Conservation (phyloP, 2,797 vertebrate genomes). For the Tachyglossus aculeatus region DNA sequence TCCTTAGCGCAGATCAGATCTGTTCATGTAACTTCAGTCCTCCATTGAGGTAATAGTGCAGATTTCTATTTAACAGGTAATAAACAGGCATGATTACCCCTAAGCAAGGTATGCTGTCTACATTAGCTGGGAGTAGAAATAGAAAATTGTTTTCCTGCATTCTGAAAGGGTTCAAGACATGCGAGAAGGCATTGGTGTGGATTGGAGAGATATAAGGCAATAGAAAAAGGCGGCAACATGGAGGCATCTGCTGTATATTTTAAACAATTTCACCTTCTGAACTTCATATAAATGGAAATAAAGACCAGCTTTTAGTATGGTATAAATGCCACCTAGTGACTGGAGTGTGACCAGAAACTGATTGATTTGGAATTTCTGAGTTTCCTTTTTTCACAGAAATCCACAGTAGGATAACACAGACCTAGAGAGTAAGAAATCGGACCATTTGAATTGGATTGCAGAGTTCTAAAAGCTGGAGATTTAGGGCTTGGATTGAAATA, state of each 20-base stretch:
- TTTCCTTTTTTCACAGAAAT: no score
- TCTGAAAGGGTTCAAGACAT: background rate
- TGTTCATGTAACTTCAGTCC: conserved; percentile 26
- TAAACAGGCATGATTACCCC: conserved; percentile 47
- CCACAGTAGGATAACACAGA: background rate
- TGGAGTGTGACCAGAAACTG: background rate
- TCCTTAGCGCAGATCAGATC: background rate
- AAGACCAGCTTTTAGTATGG: background rate
- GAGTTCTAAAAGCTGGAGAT: background rate
- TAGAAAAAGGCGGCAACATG: background rate
- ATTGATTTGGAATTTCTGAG: background rate
- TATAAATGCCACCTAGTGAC: background rate
- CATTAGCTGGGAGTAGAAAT: background rate
- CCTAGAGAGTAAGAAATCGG: no score
- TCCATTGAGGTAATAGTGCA: conserved; percentile 3
- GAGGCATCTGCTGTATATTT: no score
- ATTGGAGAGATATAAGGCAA: background rate
- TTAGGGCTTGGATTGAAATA: background rate
- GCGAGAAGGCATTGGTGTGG: background rate
- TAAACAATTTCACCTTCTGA: background rate
- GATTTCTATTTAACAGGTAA: conserved; percentile 26
- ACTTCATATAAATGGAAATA: background rate
- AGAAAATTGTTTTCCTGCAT: background rate
- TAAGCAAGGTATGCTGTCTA: background rate
- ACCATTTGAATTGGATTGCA: background rate